Evolutionary conservation across 1,140 invertebrate species (phyloP).

Genomic region (Panulirus ornatus): DNA sequence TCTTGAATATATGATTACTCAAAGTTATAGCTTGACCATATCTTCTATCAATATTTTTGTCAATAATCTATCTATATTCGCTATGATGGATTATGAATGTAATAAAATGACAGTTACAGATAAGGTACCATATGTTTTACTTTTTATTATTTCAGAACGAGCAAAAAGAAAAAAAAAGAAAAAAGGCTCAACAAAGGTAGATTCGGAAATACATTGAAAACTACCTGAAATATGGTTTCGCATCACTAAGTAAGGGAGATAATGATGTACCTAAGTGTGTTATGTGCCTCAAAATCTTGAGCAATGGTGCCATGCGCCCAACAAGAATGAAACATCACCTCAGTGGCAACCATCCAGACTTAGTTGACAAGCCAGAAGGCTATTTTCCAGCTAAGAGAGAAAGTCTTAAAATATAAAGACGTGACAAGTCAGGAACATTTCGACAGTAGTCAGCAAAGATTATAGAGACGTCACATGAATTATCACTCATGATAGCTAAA

Average conservation of each 20-base stretch:
- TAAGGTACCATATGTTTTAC: too few relatives aligned
- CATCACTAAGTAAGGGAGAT: slow-evolving; percentile 25
- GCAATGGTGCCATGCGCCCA: slow-evolving; percentile 30
- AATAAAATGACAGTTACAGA: too few relatives aligned
- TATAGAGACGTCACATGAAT: neutral
- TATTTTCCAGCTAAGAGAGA: slow-evolving; percentile 5
- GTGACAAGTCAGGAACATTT: slow-evolving; percentile 23
- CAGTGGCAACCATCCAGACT: slow-evolving; percentile 9
- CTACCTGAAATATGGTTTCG: slow-evolving; percentile 19
- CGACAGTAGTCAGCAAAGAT: neutral
- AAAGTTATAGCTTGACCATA: too few relatives aligned
- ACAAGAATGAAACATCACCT: slow-evolving; percentile 29
- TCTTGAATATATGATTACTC: too few relatives aligned
- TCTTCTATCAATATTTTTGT: too few relatives aligned
- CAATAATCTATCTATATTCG: too few relatives aligned
- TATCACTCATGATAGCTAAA: neutral
- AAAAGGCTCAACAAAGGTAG: too few relatives aligned
- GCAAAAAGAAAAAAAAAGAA: too few relatives aligned
- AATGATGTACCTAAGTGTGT: slow-evolving; percentile 4
- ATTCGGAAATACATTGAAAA: slow-evolving; percentile 35
- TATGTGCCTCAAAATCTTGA: slow-evolving; percentile 38
- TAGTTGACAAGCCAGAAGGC: slow-evolving; percentile 35
- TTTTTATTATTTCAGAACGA: too few relatives aligned
- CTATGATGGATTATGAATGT: too few relatives aligned
- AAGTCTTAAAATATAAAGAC: slow-evolving; percentile 15